Evolutionary conservation across 2,888 invertebrate species (phyloP), one percentile per base, ranked within the genome.

Genomic region (Epinotia ramella): DNA sequence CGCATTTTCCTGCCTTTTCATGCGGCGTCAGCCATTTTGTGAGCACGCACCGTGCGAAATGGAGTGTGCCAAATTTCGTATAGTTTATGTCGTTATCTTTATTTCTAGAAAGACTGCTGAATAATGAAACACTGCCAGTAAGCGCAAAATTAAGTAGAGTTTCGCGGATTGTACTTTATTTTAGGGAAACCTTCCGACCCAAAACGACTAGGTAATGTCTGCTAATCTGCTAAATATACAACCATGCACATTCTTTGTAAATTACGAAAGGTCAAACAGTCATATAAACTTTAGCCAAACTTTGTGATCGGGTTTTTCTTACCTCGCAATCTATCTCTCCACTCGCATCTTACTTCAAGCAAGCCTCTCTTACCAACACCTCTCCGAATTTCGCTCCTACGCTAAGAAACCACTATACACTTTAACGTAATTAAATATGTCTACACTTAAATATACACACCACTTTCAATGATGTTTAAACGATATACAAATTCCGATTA

Each of bases 331-430:
- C 53, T 33, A 59, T 59, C 20, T 44, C 68, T 44, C 20, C 7
- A 33, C 44, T 28, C 18, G 59, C 69, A 68, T 75, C 68, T 77
- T 78, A 77, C 81, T 83, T 77, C 74, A 75, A 78, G 59, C 77
- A 77, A 75, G 73, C 70, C 40, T 40, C 40, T 40, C 40, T 40
- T 40, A 78, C 76, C 73, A 77, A 79, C 79, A 78, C 78, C 79
- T 78, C 80, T 81, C 80, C 82, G 83, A 86, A 86, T 87, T 86
- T 84, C 84, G 82, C 83, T 79, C 65, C 80, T 68, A 82, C 81
- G 82, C 78, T 64, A 79, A 80, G 80, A 82, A 84, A 84, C 83
- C 86, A 86, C 82, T 86, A 84, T 82, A 82, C 81, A 86, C 80
- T 82, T 82, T 81, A 80, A 78, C 73, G 79, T 80, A 81, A 78